A percentile compares a stretch with the other conserved stretches of the same genome.
phyloP scores from a whole-genome alignment of 1,140 invertebrate species.

The Neomicropteryx cornuta region DNA sequence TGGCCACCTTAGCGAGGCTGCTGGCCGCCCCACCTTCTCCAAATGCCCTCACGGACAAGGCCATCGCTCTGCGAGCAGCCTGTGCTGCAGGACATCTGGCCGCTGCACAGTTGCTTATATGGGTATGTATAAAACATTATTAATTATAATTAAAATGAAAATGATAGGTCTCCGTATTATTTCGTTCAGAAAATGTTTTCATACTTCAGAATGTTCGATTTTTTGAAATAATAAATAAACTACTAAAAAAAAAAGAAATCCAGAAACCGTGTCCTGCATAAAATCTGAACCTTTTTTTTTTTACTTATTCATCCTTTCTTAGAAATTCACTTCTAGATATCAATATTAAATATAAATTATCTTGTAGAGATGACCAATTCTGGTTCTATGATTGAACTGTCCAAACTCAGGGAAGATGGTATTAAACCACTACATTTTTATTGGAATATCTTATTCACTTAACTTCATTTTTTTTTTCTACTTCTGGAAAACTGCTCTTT shows the following conservation, averaged over 20 bases:
- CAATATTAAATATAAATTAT: too few relatives aligned
- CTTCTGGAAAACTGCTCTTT: neutral
- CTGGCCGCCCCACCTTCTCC: conserved; percentile 21
- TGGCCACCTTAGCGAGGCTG: conserved; percentile 18
- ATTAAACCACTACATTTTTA: too few relatives aligned
- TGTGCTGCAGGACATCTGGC: conserved; percentile 82
- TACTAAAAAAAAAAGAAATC: conserved; percentile 1
- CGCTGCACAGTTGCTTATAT: conserved; percentile 83
- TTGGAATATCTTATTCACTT: too few relatives aligned
- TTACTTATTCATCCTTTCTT: too few relatives aligned
- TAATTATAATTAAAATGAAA: conserved; percentile 1
- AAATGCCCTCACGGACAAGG: conserved; percentile 44
- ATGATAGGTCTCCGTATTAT: neutral
- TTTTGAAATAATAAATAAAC: conserved; percentile 1
- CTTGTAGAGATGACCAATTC: too few relatives aligned
- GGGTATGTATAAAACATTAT: conserved; percentile 51
- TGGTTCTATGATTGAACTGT: too few relatives aligned
- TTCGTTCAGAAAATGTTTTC: neutral
- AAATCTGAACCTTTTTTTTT: too few relatives aligned
- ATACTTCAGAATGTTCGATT: conserved; percentile 4
- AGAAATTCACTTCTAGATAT: too few relatives aligned
- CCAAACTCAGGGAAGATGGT: too few relatives aligned
- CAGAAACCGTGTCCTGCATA: too few relatives aligned
- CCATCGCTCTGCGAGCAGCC: conserved; percentile 69
- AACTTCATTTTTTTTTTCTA: too few relatives aligned